These are phyloP conservation scores for Ornithoptera priamus DNA, from an alignment of 2,888 invertebrate species.

Conservation along the genomic window DNA sequence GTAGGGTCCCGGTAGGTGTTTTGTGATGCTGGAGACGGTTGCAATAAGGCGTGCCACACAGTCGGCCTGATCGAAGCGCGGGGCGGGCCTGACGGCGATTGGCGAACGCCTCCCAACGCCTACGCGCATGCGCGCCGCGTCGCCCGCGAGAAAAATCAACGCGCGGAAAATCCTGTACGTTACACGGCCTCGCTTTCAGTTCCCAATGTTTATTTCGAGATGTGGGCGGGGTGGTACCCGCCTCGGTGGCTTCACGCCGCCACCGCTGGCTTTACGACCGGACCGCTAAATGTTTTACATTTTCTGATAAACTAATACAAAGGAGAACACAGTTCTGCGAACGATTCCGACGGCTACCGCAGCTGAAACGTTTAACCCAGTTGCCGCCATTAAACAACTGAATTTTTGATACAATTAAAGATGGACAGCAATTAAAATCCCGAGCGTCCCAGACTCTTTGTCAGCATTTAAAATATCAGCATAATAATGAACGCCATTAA, in stretches of 20 bases:
- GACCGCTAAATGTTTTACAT: slow-evolving; percentile 8
- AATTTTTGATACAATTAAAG: slow-evolving; percentile 40
- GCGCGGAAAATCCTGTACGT: slow-evolving; percentile 58
- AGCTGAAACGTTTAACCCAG: background rate
- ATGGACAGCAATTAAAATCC: slow-evolving; percentile 34
- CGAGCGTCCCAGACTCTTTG: slow-evolving; percentile 38
- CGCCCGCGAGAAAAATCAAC: slow-evolving; percentile 65
- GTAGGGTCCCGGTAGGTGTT: slow-evolving; percentile 36
- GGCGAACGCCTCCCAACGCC: slow-evolving; percentile 80
- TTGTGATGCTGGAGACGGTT: slow-evolving; percentile 40
- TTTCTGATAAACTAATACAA: slow-evolving; percentile 31
- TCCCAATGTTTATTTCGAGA: slow-evolving; percentile 57
- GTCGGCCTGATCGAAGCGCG: slow-evolving; percentile 54
- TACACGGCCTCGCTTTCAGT: slow-evolving; percentile 48
- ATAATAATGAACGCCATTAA: slow-evolving; percentile 48
- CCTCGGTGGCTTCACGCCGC: slow-evolving; percentile 46
- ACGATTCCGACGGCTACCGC: slow-evolving; percentile 1
- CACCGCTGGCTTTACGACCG: slow-evolving; percentile 42
- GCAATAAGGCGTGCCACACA: slow-evolving; percentile 48
- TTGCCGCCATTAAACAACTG: background rate
- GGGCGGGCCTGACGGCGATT: slow-evolving; percentile 72
- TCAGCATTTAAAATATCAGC: slow-evolving; percentile 51
- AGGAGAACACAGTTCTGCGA: slow-evolving; percentile 42
- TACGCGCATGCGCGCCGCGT: slow-evolving; percentile 68
- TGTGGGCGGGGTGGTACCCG: slow-evolving; percentile 58